These are phyloP conservation scores for Vulpes vulpes DNA, from an alignment of 2,113 vertebrate species.

Conservation along the genomic window DNA sequence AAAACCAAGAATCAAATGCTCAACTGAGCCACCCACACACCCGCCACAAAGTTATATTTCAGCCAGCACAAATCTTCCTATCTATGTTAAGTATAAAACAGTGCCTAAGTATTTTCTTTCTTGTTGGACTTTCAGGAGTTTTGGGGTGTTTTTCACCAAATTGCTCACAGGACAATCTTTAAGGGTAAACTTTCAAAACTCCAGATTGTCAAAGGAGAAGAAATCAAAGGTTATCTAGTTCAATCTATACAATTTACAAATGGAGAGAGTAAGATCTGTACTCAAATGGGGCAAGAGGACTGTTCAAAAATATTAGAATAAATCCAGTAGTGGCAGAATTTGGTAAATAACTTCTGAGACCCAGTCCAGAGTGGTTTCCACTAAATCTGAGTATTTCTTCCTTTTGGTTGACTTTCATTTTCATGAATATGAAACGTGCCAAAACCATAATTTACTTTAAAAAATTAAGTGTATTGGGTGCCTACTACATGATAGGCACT, in stretches of 20 bases:
- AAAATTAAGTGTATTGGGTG: not conserved
- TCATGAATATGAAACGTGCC: slow-evolving; percentile 15
- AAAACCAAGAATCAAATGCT: not conserved
- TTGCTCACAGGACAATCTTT: not conserved
- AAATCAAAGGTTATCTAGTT: not conserved
- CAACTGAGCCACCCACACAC: not conserved
- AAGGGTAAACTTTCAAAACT: slow-evolving; percentile 8
- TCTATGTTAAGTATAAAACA: not conserved
- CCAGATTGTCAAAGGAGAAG: not conserved
- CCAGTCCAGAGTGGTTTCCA: not conserved
- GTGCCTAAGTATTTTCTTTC: not conserved
- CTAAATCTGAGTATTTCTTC: not conserved
- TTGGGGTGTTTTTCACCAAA: not conserved
- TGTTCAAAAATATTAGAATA: not conserved
- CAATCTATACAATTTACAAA: not conserved
- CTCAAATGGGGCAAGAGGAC: not conserved
- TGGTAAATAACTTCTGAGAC: slow-evolving; percentile 16
- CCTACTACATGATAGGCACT: not conserved
- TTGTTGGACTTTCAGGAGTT: not conserved
- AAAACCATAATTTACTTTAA: not conserved
- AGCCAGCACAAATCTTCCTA: not conserved
- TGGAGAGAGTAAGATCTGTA: not conserved
- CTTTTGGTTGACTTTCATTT: not conserved
- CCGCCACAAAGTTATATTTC: not conserved
- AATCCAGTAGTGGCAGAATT: not conserved